phyloP scores from a whole-genome alignment of 2,888 invertebrate species.

The Diachrysia chrysitis region DNA sequence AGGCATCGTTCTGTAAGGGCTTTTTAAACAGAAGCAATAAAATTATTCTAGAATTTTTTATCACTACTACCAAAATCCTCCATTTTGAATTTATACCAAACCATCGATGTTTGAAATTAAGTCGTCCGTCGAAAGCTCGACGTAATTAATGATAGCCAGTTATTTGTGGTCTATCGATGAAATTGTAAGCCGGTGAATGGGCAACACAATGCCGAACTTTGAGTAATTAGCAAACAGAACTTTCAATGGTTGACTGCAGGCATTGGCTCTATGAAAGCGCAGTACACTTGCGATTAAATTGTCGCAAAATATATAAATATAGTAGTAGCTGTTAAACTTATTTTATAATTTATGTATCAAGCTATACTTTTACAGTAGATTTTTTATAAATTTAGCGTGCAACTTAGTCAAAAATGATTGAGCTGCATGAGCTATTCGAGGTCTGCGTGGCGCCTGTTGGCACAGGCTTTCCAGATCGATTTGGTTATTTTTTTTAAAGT shows the following conservation, averaged over 20 bases:
- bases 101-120: slow-evolving; percentile 37
- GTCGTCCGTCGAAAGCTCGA: slow-evolving; percentile 31
- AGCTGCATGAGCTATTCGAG: too few species aligned
- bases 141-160: slow-evolving; percentile 17
- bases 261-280: slow-evolving; percentile 20
- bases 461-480: too few species aligned
- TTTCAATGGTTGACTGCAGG: slow-evolving; percentile 32
- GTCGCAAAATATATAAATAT: slow-evolving; percentile 9
- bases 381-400: too few species aligned
- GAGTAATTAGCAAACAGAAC: slow-evolving; percentile 67
- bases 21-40: neutral
- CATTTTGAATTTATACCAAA: slow-evolving; percentile 27
- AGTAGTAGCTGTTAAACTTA: neutral
- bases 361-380: too few species aligned
- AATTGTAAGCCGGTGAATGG: slow-evolving; percentile 53
- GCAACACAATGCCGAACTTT: slow-evolving; percentile 57
- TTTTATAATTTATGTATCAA: too few species aligned
- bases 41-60: neutral
- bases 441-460: too few species aligned
- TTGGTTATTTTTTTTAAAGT: too few species aligned
- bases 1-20: too few species aligned
- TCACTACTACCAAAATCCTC: neutral
- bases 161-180: slow-evolving; percentile 48
- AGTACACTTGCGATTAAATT: slow-evolving; percentile 28
- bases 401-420: too few species aligned